Base-by-base conservation (phyloP, 2,113 vertebrate species). In the Amia ocellicauda region DNA sequence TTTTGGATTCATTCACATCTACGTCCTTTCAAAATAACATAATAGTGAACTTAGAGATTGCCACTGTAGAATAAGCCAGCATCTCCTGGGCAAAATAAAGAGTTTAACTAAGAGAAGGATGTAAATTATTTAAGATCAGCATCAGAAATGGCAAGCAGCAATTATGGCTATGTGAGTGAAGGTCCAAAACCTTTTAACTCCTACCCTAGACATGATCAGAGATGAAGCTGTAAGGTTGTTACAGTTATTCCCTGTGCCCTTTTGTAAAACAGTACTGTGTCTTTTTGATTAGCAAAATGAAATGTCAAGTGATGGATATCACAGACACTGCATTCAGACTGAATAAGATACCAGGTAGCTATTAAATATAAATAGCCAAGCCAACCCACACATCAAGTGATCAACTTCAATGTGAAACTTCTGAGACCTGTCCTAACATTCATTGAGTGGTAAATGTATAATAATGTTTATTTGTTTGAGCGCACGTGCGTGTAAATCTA, bases 261-360 rank as follows among this genome's bases (percentile, higher is more conserved):
- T 47, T 47, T 47, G 2, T 47, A 47, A 47, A 47, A 47, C 14
- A 11, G 13, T n/a, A 36, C 11, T 4, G 7, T 50, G 16, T 50
- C 47, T 53, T 26, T 53, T 26, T 53, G 7, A 53, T 53, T 53
- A 2, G 51, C 51, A 53, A 53, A 53, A 0, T 22, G 24, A 53
- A 19, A 53, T 53, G 17, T 53, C 51, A 53, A 53, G 51, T 53
- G 51, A 53, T 53, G 20, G 51, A 26, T 53, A 53, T 4, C 2
- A 53, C 20, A 23, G 43, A 3, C 20, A 2, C 20, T 1, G 51
- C 14, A 22, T 53, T 2, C 5, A 26, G 20, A 23, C 51, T 2
- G 51, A 53, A 53, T 22, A 2, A 53, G 20, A 53, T n/a, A 2
- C 10, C 51, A 53, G 4, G 20, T 22, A 53, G 51, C 17, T 26